Evolutionary conservation across 2,888 invertebrate genomes (phyloP).

Genomic region (Sisyra terminalis): DNA sequence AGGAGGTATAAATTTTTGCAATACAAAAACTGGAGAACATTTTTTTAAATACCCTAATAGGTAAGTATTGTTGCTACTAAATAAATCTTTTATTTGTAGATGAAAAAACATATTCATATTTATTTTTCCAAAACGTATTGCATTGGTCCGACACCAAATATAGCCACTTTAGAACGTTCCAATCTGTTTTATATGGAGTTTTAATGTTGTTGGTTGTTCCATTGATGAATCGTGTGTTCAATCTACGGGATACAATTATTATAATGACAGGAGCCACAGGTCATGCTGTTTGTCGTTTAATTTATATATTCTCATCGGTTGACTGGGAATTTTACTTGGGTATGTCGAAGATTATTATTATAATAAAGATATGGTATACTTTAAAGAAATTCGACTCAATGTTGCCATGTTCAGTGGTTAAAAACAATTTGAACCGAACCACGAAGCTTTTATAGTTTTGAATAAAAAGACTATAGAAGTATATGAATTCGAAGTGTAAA

Average conservation of each 20-base stretch:
- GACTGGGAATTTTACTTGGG: constrained; percentile 44
- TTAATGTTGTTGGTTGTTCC: constrained; percentile 56
- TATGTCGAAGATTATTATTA: no score
- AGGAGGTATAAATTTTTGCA: no score
- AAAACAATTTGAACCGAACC: not conserved
- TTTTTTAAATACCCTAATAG: no score
- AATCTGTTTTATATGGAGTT: constrained; percentile 52
- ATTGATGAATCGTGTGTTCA: constrained; percentile 46
- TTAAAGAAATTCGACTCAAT: not conserved
- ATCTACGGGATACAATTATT: constrained; percentile 55
- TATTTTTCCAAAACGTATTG: constrained; percentile 57
- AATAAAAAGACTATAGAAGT: no score
- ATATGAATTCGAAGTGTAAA: not conserved
- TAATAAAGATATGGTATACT: no score
- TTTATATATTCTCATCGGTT: constrained; percentile 42
- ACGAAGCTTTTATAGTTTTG: not conserved
- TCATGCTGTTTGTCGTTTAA: constrained; percentile 48
- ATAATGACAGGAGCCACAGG: constrained; percentile 54
- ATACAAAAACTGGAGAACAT: no score
- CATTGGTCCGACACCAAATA: constrained; percentile 51
- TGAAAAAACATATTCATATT: constrained; percentile 55
- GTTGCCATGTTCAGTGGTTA: not conserved
- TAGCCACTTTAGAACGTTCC: constrained; percentile 58
- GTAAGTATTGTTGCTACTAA: no score
- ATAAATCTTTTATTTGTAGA: constrained; percentile 33